phyloP scores from a whole-genome alignment of 2,888 invertebrate species.

The Xanthia togata region DNA sequence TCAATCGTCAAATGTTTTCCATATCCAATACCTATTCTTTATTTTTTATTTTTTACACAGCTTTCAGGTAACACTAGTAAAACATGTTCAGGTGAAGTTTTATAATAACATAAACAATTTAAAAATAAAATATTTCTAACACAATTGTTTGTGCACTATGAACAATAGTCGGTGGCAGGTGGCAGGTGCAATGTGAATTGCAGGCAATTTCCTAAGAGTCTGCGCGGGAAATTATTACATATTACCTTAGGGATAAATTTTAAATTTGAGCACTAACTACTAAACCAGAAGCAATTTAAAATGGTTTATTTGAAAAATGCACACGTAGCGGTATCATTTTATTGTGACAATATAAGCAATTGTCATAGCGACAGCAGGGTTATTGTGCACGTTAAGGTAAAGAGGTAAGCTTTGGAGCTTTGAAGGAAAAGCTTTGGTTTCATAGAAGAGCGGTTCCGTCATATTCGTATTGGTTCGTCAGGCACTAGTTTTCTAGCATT shows the following conservation, averaged over 20 bases:
- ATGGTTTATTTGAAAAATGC: constrained; percentile 50
- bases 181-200: constrained; percentile 72
- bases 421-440: too few relatives aligned
- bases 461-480: too few relatives aligned
- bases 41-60: neutral
- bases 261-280: constrained; percentile 53
- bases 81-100: neutral
- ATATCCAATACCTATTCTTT: too few relatives aligned
- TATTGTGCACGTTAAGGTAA: too few relatives aligned
- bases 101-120: constrained; percentile 28
- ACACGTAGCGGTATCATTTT: constrained; percentile 12
- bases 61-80: neutral
- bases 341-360: neutral
- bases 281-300: constrained; percentile 52
- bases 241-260: constrained; percentile 68
- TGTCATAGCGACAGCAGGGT: neutral
- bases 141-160: constrained; percentile 66
- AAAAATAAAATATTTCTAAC: constrained; percentile 42
- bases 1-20: neutral
- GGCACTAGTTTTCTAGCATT: too few relatives aligned
- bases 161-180: constrained; percentile 70
- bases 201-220: constrained; percentile 73
- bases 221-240: constrained; percentile 67
- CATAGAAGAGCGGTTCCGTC: too few relatives aligned
- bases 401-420: too few relatives aligned